Percentiles rank a stretch among this genome's conserved stretches.
phyloP scores from a whole-genome alignment of 2,888 invertebrate species.

The Rambutsinella grinnellia region DNA sequence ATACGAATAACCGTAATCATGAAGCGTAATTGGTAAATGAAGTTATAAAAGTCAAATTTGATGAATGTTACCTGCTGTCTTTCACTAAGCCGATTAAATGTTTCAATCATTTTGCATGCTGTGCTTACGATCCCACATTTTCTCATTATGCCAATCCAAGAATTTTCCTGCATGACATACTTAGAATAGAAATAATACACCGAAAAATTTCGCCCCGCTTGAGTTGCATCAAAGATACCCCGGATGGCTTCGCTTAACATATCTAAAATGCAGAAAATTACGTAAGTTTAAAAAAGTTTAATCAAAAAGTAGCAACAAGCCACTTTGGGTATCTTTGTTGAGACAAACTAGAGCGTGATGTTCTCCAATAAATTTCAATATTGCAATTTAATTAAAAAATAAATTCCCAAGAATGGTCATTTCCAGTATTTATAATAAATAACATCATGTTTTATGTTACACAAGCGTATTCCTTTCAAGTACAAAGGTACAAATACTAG shows the following conservation, averaged over 20 bases:
- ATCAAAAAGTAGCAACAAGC: too few relatives aligned
- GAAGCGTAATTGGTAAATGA: background rate
- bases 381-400: too few relatives aligned
- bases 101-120: constrained; percentile 48
- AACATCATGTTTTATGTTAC: too few relatives aligned
- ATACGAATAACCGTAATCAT: background rate
- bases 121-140: constrained; percentile 36
- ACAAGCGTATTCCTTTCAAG: too few relatives aligned
- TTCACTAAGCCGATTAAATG: constrained; percentile 49
- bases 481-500: too few relatives aligned
- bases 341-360: too few relatives aligned
- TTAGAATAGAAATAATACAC: constrained; percentile 61
- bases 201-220: constrained; percentile 57
- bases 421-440: too few relatives aligned
- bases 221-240: constrained; percentile 63
- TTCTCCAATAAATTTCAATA: too few relatives aligned
- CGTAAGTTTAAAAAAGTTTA: too few relatives aligned
- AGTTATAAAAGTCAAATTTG: background rate
- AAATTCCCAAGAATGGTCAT: too few relatives aligned
- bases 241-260: constrained; percentile 54
- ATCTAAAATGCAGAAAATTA: too few relatives aligned
- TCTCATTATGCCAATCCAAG: constrained; percentile 30
- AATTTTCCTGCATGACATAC: constrained; percentile 34
- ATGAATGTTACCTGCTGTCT: constrained; percentile 53
- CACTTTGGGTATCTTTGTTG: too few relatives aligned